These are phyloP conservation scores for Pseudomugil tenellus DNA, from an alignment of 2,797 vertebrate species.

Conservation along the genomic window DNA sequence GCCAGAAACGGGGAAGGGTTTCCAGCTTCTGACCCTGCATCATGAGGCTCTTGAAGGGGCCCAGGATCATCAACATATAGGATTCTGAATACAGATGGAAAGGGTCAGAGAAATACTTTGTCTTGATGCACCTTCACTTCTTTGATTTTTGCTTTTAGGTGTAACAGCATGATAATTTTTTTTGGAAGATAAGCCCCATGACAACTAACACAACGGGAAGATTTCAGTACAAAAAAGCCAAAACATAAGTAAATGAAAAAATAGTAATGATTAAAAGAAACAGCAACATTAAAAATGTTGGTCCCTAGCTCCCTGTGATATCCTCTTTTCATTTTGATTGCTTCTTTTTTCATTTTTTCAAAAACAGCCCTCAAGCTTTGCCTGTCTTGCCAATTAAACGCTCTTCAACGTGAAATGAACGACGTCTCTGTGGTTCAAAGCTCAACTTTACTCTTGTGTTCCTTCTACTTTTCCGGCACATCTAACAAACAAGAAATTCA, in stretches of 20 bases:
- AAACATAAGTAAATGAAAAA: too few species aligned
- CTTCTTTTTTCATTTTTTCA: constrained; percentile 20
- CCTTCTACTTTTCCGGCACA: constrained; percentile 63
- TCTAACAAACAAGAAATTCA: constrained; percentile 74
- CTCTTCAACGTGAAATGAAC: constrained; percentile 59
- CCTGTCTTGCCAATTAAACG: constrained; percentile 26
- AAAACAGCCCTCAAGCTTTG: constrained; percentile 17
- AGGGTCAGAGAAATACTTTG: constrained; percentile 45
- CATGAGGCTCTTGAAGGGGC: constrained; percentile 60
- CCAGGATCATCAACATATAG: constrained; percentile 43
- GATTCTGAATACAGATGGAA: constrained; percentile 30
- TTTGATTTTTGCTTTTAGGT: constrained; percentile 12
- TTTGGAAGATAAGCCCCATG: neutral
- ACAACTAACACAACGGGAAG: too few species aligned
- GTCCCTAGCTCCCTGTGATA: neutral
- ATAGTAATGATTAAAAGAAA: too few species aligned
- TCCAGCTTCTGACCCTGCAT: constrained; percentile 60
- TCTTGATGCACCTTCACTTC: constrained; percentile 41
- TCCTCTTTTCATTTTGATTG: neutral
- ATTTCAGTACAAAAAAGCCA: too few species aligned
- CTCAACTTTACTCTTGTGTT: constrained; percentile 42
- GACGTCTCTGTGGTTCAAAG: constrained; percentile 52
- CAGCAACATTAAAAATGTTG: neutral
- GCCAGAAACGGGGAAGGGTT: constrained; percentile 61
- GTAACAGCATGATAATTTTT: constrained; percentile 1